These are phyloP conservation scores for Polylopha cassiicola DNA, from an alignment of 2,888 invertebrate species.

Conservation along the genomic window DNA sequence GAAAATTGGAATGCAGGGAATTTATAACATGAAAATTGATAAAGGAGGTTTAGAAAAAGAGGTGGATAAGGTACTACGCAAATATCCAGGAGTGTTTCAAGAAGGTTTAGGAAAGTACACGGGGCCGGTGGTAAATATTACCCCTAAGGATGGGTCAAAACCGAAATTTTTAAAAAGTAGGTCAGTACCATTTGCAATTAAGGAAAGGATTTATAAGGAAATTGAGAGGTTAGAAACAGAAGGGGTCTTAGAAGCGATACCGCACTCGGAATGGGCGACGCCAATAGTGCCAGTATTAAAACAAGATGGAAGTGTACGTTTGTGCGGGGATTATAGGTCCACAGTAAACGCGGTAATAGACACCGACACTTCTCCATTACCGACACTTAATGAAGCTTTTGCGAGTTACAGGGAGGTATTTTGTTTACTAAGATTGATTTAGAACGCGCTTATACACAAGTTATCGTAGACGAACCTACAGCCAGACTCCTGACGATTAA, in stretches of 20 bases:
- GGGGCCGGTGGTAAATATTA: constrained; percentile 5
- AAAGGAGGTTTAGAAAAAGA: no score
- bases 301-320: constrained; percentile 1
- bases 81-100: no score
- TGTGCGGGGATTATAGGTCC: constrained; percentile 13
- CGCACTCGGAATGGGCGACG: constrained; percentile 10
- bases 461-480: constrained; percentile 10
- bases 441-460: constrained; percentile 15
- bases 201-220: no score
- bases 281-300: constrained; percentile 15
- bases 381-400: constrained; percentile 12
- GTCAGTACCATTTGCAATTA: constrained; percentile 8
- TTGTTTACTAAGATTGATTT: constrained; percentile 17
- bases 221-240: constrained; percentile 3
- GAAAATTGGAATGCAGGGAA: constrained; percentile 3
- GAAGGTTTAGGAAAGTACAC: no score
- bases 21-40: constrained; percentile 10
- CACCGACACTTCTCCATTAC: constrained; percentile 14
- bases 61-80: no score
- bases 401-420: constrained; percentile 1
- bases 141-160: background rate
- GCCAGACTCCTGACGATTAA: constrained; percentile 5
- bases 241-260: constrained; percentile 4
- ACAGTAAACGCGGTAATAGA: constrained; percentile 11
- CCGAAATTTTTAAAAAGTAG: constrained; percentile 14